Evolutionary conservation across 2,797 vertebrate species (phyloP).

Genomic region (Ambastaia sidthimunki): DNA sequence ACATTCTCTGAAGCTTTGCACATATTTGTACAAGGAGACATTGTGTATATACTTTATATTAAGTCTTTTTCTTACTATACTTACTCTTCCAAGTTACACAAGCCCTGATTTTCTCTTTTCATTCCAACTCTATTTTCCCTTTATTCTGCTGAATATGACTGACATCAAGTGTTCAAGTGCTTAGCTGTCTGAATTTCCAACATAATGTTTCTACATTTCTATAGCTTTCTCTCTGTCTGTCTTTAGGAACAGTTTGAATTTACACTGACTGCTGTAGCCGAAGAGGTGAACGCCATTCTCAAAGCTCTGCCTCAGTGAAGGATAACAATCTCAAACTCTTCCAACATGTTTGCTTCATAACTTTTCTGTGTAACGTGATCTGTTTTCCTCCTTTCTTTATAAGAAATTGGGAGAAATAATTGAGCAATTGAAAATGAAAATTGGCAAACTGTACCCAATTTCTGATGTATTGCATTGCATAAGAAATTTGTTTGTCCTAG

Average conservation of each 20-base stretch:
- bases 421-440: slow-evolving; percentile 65
- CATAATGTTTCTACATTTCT: not conserved
- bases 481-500: slow-evolving; percentile 26
- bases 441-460: slow-evolving; percentile 6
- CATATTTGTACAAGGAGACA: slow-evolving; percentile 34
- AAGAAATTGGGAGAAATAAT: slow-evolving; percentile 72
- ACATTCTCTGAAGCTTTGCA: slow-evolving; percentile 45
- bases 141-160: not conserved
- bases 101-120: not conserved
- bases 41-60: not conserved
- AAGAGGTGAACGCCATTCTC: slow-evolving; percentile 97
- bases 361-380: slow-evolving; percentile 49
- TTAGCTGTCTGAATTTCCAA: not conserved
- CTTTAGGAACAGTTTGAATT: slow-evolving; percentile 97
- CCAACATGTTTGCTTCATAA: slow-evolving; percentile 56
- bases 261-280: slow-evolving; percentile 93
- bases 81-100: not conserved
- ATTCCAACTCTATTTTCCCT: not conserved
- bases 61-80: slow-evolving; percentile 11
- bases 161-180: not conserved
- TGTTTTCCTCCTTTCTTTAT: slow-evolving; percentile 61
- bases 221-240: slow-evolving; percentile 38
- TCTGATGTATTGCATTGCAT: slow-evolving; percentile 13
- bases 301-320: slow-evolving; percentile 93
- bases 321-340: slow-evolving; percentile 17